phyloP scores from a whole-genome alignment of 2,113 vertebrate genomes.

The Stegastes partitus region DNA sequence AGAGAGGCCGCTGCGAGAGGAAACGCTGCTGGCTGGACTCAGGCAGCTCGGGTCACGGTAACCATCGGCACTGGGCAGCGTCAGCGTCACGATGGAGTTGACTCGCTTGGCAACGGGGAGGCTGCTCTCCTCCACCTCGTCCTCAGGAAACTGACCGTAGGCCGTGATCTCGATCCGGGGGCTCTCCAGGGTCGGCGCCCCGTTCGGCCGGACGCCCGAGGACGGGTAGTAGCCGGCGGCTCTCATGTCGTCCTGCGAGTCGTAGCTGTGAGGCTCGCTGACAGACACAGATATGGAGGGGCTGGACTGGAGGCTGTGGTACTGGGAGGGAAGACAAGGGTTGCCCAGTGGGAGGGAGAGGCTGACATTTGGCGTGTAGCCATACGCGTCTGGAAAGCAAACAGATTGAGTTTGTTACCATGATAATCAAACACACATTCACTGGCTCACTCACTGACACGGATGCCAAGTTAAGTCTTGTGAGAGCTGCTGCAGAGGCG shows the following conservation, averaged over 20 bases:
- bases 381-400: constrained; percentile 91
- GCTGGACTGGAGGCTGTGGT: constrained; percentile 91
- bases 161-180: constrained; percentile 98
- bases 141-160: constrained; percentile 92
- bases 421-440: constrained; percentile 66
- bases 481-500: constrained; percentile 43
- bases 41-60: constrained; percentile 96
- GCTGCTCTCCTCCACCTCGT: constrained; percentile 86
- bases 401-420: constrained; percentile 63
- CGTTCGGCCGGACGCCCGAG: constrained; percentile 85
- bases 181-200: constrained; percentile 92
- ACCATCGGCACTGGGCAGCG: constrained; percentile 90
- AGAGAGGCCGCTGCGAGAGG: constrained; percentile 96
- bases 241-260: constrained; percentile 84
- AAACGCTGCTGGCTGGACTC: constrained; percentile 96
- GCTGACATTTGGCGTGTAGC: constrained; percentile 88
- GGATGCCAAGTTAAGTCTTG: constrained; percentile 50
- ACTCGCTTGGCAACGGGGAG: constrained; percentile 86
- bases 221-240: constrained; percentile 86
- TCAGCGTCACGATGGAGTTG: constrained; percentile 92
- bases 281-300: constrained; percentile 87
- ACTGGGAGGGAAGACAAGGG: constrained; percentile 88
- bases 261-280: constrained; percentile 87
- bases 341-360: constrained; percentile 88
- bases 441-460: constrained; percentile 30